A percentile compares a stretch with the other conserved stretches of the same genome.
Evolutionary conservation across 2,113 vertebrate species (phyloP).

Genomic region (Tapirus terrestris): DNA sequence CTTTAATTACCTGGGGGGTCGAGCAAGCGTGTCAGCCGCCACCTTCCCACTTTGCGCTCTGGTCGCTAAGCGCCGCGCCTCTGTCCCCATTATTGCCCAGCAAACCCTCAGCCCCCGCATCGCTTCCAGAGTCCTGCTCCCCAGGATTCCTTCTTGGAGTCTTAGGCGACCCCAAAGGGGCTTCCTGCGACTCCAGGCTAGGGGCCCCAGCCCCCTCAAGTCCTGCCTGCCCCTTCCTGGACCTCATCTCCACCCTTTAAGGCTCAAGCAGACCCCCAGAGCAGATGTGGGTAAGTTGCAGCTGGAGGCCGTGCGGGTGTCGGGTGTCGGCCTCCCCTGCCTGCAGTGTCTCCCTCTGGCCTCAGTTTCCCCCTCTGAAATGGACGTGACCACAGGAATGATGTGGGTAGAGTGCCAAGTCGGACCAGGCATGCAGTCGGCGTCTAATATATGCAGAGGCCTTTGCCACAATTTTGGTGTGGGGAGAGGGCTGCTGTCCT

Average conservation of each 20-base stretch:
- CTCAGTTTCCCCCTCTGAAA: background rate
- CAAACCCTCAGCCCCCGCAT: background rate
- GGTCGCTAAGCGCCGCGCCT: background rate
- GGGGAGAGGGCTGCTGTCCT: background rate
- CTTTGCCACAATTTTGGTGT: background rate
- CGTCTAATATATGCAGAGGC: fast-evolving
- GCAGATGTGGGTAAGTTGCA: background rate
- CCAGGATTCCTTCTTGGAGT: background rate
- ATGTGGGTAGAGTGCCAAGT: no score
- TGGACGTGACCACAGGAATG: background rate
- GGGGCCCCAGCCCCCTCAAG: background rate
- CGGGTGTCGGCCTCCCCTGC: fast-evolving
- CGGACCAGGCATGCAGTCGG: background rate
- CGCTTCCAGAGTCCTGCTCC: background rate
- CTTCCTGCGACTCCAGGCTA: background rate
- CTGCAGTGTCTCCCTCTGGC: background rate
- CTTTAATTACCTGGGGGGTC: background rate
- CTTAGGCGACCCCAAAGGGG: background rate
- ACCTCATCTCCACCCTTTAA: fast-evolving
- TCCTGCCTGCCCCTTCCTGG: background rate
- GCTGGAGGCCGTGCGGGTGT: fast-evolving
- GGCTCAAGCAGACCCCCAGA: background rate
- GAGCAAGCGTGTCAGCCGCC: background rate
- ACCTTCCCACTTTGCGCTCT: background rate
- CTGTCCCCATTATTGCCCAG: no score